Conservation (phyloP, 2,797 vertebrate genomes). For the Trachurus trachurus region DNA sequence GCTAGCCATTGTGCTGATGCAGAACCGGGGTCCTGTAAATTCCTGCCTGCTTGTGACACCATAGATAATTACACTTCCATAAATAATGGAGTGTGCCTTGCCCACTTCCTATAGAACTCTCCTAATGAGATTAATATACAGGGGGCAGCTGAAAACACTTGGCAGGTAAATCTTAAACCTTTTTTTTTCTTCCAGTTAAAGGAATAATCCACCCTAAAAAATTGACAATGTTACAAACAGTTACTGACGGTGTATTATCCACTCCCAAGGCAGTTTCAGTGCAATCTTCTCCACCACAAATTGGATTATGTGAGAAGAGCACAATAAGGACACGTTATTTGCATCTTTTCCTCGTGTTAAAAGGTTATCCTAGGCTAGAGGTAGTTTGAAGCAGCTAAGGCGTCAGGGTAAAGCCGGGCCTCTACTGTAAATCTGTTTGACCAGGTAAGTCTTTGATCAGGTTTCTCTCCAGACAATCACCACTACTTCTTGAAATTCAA, state of each 20-base stretch:
- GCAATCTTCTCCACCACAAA: slow-evolving; percentile 37
- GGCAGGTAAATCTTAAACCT: slow-evolving; percentile 65
- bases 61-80: slow-evolving; percentile 85
- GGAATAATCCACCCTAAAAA: slow-evolving; percentile 45
- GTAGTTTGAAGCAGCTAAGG: slow-evolving; percentile 15
- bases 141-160: slow-evolving; percentile 64
- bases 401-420: background rate
- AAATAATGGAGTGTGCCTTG: slow-evolving; percentile 83
- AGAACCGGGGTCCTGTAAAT: slow-evolving; percentile 83
- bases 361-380: slow-evolving; percentile 19
- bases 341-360: slow-evolving; percentile 20
- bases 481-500: slow-evolving; percentile 19
- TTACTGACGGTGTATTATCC: slow-evolving; percentile 29
- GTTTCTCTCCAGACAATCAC: slow-evolving; percentile 22
- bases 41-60: slow-evolving; percentile 83
- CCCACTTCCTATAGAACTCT: slow-evolving; percentile 78
- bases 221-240: slow-evolving; percentile 34
- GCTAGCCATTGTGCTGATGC: slow-evolving; percentile 82
- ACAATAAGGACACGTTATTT: slow-evolving; percentile 8
- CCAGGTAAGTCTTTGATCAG: slow-evolving; percentile 7
- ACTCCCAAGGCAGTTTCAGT: slow-evolving; percentile 37
- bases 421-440: background rate
- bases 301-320: slow-evolving; percentile 38
- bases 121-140: slow-evolving; percentile 83
- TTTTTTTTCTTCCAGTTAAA: slow-evolving; percentile 34